Conservation (phyloP, 2,888 invertebrate species). For the Cephus runcator region DNA sequence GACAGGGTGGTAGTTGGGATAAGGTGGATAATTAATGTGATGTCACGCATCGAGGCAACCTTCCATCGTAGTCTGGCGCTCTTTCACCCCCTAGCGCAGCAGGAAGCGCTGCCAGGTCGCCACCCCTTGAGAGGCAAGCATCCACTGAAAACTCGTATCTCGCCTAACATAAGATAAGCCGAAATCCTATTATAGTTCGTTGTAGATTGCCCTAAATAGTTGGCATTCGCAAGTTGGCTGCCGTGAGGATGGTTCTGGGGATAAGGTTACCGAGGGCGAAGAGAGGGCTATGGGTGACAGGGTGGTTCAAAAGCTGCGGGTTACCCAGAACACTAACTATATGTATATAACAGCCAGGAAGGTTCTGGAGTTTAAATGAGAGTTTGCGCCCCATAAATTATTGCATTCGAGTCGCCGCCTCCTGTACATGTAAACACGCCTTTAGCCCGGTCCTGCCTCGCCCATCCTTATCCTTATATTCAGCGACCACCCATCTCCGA, state of each 20-base stretch:
- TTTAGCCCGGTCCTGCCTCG: background rate
- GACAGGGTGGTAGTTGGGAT: slow-evolving; percentile 24
- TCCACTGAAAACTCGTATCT: slow-evolving; percentile 40
- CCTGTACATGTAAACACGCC: background rate
- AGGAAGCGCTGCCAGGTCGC: background rate
- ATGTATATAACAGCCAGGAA: slow-evolving; percentile 41
- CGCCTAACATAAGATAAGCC: slow-evolving; percentile 48
- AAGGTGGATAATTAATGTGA: slow-evolving; percentile 46
- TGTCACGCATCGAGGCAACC: slow-evolving; percentile 43
- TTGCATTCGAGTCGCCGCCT: slow-evolving; percentile 27
- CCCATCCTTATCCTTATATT: background rate
- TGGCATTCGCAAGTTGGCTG: slow-evolving; percentile 43
- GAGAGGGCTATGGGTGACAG: background rate
- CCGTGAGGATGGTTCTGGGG: slow-evolving; percentile 25
- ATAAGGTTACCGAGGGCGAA: background rate
- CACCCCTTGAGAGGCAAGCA: background rate
- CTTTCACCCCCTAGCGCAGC: background rate
- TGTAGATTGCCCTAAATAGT: slow-evolving; percentile 47
- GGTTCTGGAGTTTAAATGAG: slow-evolving; percentile 54
- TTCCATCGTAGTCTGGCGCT: slow-evolving; percentile 24
- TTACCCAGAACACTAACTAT: background rate
- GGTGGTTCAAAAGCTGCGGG: background rate
- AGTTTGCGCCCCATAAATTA: slow-evolving; percentile 55
- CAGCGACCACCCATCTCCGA: background rate
- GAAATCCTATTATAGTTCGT: slow-evolving; percentile 59